Conservation (phyloP, 2,797 vertebrate genomes). For the Mareca penelope region DNA sequence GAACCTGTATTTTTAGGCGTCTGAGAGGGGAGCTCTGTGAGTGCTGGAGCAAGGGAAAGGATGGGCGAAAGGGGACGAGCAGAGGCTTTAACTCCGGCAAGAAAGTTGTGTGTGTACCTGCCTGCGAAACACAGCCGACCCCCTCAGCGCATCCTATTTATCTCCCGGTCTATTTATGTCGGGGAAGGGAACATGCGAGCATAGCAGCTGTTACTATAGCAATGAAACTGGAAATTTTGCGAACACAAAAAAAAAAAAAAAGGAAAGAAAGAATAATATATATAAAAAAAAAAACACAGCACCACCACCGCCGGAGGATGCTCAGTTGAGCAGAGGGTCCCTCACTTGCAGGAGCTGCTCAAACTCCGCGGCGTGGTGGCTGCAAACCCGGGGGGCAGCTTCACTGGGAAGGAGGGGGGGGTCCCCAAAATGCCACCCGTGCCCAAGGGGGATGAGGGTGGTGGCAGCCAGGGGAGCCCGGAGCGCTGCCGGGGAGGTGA, state of each 20-base stretch:
- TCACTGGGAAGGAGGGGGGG: no score
- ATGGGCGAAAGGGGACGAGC: background rate
- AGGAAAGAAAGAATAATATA: no score
- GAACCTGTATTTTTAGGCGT: background rate
- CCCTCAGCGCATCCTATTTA: constrained; percentile 63
- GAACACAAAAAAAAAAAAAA: constrained; percentile 7
- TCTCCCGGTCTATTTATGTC: constrained; percentile 73
- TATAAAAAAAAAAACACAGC: no score
- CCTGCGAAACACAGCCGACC: constrained; percentile 23
- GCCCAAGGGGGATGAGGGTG: no score
- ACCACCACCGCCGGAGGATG: constrained; percentile 57
- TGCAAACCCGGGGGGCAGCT: no score
- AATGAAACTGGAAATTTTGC: constrained; percentile 72
- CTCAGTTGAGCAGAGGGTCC: constrained; percentile 25
- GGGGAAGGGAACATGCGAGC: constrained; percentile 70
- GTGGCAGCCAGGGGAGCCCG: no score
- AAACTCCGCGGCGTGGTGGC: no score
- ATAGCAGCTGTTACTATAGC: constrained; percentile 76
- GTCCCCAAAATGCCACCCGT: no score
- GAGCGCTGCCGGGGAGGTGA: no score
- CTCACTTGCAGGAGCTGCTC: no score
- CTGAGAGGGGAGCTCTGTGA: background rate
- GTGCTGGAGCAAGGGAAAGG: background rate
- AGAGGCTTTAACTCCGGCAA: background rate
- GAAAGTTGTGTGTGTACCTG: constrained; percentile 58